Conservation (phyloP, 2,888 invertebrate species). For the Malthinus flaveolus region DNA sequence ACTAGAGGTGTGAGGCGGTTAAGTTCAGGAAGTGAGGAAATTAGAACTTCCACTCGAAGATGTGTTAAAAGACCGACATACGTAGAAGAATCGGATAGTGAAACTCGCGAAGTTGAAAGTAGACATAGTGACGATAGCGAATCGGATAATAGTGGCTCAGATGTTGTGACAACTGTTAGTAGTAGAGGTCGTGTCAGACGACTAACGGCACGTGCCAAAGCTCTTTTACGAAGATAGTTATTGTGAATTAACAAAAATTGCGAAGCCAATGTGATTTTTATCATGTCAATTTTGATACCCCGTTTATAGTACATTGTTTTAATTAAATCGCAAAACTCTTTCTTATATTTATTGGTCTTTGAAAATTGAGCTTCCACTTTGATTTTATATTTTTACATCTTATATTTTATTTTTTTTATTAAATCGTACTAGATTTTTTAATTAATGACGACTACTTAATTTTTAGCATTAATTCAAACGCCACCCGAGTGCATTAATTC, state of each 20-base stretch:
- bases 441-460: too few species aligned
- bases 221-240: slow-evolving; percentile 49
- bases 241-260: slow-evolving; percentile 4
- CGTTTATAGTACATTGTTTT: too few species aligned
- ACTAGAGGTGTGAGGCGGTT: slow-evolving; percentile 12
- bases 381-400: too few species aligned
- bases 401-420: too few species aligned
- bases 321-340: too few species aligned
- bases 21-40: slow-evolving; percentile 39
- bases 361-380: too few species aligned
- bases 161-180: slow-evolving; percentile 61
- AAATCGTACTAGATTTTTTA: too few species aligned
- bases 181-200: slow-evolving; percentile 84
- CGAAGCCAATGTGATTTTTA: slow-evolving; percentile 20
- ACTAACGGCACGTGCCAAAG: slow-evolving; percentile 78
- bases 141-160: slow-evolving; percentile 29
- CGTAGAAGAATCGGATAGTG: slow-evolving; percentile 46
- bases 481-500: too few species aligned
- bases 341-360: too few species aligned
- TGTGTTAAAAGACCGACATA: slow-evolving; percentile 49
- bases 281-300: not conserved
- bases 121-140: slow-evolving; percentile 13
- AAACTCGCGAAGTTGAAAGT: slow-evolving; percentile 38
- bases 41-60: slow-evolving; percentile 27
- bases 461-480: too few species aligned